Percentiles rank a stretch among this genome's conserved stretches.
Evolutionary conservation across 2,888 invertebrate species (phyloP).

Genomic region (Cheilosia grossa): DNA sequence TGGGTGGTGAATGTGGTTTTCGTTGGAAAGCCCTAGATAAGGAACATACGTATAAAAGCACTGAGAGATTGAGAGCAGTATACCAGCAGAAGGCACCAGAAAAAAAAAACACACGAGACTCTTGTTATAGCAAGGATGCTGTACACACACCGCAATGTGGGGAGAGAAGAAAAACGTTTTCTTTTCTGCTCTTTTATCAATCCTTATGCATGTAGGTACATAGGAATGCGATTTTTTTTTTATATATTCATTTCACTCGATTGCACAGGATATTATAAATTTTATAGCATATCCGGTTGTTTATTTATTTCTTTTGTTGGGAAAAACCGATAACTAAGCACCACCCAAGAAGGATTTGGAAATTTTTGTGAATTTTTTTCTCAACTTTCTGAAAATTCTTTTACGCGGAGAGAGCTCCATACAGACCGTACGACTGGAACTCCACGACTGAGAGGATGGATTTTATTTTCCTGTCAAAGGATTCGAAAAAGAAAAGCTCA

Average conservation of each 20-base stretch:
- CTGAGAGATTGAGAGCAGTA: conserved; percentile 71
- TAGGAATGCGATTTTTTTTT: conserved; percentile 8
- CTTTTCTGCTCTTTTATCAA: conserved; percentile 38
- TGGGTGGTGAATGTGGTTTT: conserved; percentile 26
- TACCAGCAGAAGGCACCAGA: conserved; percentile 32
- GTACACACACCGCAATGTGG: conserved; percentile 47
- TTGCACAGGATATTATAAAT: conserved; percentile 3
- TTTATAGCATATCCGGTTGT: conserved; percentile 1
- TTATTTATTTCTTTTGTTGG: not conserved
- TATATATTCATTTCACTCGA: conserved; percentile 20
- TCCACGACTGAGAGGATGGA: conserved; percentile 66
- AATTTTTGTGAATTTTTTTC: conserved; percentile 57
- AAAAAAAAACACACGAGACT: conserved; percentile 44
- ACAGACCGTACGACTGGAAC: conserved; percentile 74
- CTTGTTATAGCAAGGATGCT: conserved; percentile 35
- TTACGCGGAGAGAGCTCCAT: conserved; percentile 74
- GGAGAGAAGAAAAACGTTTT: conserved; percentile 1
- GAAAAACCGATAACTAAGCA: conserved; percentile 8
- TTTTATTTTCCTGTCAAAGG: conserved; percentile 13
- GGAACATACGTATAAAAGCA: conserved; percentile 69
- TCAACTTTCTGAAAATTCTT: conserved; percentile 70
- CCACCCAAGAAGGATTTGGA: conserved; percentile 17
- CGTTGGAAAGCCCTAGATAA: conserved; percentile 72
- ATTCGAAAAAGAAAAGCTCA: conserved; percentile 28
- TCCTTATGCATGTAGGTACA: conserved; percentile 48